Base-by-base conservation (phyloP, 2,888 invertebrate genomes). In the Suillia variegata region DNA sequence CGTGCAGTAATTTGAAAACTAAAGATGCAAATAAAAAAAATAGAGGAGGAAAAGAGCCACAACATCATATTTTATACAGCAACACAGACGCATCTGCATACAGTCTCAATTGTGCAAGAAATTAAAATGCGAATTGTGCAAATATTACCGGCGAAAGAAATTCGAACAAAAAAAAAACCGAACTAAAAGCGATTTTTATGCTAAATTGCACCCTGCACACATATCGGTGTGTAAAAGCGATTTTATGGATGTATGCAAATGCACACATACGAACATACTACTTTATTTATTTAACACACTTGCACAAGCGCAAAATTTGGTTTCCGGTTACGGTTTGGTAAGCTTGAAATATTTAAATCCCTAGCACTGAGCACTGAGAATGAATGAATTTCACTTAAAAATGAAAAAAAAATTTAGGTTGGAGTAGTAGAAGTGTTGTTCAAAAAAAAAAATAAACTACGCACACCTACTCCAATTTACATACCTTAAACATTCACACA, bases 151-250 rank as follows among this genome's bases (percentile, higher is more conserved):
- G 38, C 38, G 38, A n/a, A 38, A 38, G n/a, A 38, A 38, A 26
- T 26, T 6, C 26, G 26, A 26, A 13, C 45, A 17, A 51, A 51
- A 55, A 55, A 59, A n/a, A n/a, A n/a, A n/a, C n/a, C n/a, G n/a
- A n/a, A n/a, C n/a, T 59, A 55, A 48, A 55, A 55, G 47, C 59
- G 59, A 55, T 55, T 59, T 59, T 59, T 51, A 59, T 55, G 59
- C 55, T 59, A 55, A 59, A 60, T 56, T 60, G 51, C 60, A 56
- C 42, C 53, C 51, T 42, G 21, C 42, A 42, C 24, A 49, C 22
- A 26, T 18, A 17, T 31, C n/a, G 10, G 6, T 17, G 4, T 13
- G 33, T 26, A 31, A 10, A 5, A 33, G 34, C 10, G 21, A 6
- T 22, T 45, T 45, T 17, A 20, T 17, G 26, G 26, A 26, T 26